These are phyloP conservation scores for Acronicta psi DNA, from an alignment of 2,888 invertebrate species.

Conservation along the genomic window DNA sequence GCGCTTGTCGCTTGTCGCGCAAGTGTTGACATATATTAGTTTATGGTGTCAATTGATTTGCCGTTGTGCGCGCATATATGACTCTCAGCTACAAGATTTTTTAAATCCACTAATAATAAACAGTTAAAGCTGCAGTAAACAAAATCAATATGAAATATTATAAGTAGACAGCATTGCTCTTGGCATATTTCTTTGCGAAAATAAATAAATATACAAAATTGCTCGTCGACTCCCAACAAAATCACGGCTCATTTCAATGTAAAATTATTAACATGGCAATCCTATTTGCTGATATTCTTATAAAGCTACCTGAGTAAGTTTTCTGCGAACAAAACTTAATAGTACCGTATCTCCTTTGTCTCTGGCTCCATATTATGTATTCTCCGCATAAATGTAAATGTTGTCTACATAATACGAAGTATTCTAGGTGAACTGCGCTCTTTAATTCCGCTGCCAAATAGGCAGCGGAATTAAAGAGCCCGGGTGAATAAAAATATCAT, in stretches of 20 bases:
- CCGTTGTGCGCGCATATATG: too few species aligned
- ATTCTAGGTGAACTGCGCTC: conserved; percentile 50
- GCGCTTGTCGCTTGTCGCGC: too few species aligned
- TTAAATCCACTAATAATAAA: too few species aligned
- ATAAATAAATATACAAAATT: too few species aligned
- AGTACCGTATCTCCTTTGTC: conserved; percentile 9
- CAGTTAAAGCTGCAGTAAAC: too few species aligned
- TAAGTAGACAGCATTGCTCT: too few species aligned
- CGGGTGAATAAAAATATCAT: conserved; percentile 33
- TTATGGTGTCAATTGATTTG: too few species aligned
- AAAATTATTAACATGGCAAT: neutral
- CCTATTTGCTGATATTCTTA: neutral
- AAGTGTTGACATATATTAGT: too few species aligned
- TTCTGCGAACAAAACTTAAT: conserved; percentile 19
- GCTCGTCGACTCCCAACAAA: neutral
- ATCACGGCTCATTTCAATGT: neutral
- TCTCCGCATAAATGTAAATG: conserved; percentile 70
- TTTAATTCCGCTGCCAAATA: conserved; percentile 59
- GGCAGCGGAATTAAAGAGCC: too few species aligned
- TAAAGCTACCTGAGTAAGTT: neutral
- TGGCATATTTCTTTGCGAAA: too few species aligned
- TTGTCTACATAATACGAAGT: conserved; percentile 58
- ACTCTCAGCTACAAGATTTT: too few species aligned
- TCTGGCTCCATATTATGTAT: conserved; percentile 56
- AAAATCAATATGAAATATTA: too few species aligned